Base-by-base conservation (phyloP, 2,888 invertebrate genomes). In the Aporophyla lueneburgensis region DNA sequence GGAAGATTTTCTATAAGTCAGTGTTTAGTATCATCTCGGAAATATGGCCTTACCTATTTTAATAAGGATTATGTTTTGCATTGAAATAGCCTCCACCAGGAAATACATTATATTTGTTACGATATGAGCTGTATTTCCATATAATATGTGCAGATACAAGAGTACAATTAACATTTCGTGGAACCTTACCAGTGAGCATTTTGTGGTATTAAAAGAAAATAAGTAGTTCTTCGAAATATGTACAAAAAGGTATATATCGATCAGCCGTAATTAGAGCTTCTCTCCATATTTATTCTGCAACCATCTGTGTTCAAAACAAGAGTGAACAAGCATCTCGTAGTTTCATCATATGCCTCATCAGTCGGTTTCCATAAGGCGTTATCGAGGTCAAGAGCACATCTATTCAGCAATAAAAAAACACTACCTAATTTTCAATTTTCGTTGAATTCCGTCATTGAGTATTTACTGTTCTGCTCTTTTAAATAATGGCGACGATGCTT, bases 1-100 rank as follows among this genome's bases (percentile, higher is more conserved):
- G 12, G 1, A 58, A 24, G 14, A 58, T 70, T 83, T 84, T 76
- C 80, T 76, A 67, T 73, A 62, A 33, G 24, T 43, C 21, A 12
- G 53, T 51, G 33, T 46, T 74, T 68, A 69, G 61, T 69, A 53
- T 75, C 43, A 66, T 69, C 65, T 46, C 1, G 46, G 40, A 56
- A 58, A 72, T 33, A 56, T 56, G 33, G 69, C 40, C 46, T 67
- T 58, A 79, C 2, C 3, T 58, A 10, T 6, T 5, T 10, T 54
- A 43, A 14, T 33, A 43, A 5, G n/a, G 63, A 58, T n/a, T 40
- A 49, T 51, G 40, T 49, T n/a, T 46, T 43, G 43, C 43, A 43
- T 75, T 40, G 6, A 51, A 73, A 27, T 51, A 9, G 33, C 10
- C n/a, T 74, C 10, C 5, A 6, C 1, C 6, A 54, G 24, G 27